These are phyloP conservation scores for Dendrolimus punctatus DNA, from an alignment of 1,140 invertebrate genomes.

Conservation along the genomic window DNA sequence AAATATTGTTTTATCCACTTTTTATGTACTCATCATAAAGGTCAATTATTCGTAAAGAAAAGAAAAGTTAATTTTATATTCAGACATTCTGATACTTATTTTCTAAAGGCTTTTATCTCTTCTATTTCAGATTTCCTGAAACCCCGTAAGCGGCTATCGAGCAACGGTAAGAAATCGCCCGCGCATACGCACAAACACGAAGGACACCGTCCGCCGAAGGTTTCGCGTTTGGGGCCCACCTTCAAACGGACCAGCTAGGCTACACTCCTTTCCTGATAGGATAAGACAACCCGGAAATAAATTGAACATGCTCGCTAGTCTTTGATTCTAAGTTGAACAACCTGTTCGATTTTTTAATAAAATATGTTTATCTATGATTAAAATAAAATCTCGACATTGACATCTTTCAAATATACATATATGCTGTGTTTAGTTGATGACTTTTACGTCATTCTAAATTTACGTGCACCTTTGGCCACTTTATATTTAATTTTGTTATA, in stretches of 20 bases:
- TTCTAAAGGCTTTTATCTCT: constrained; percentile 5
- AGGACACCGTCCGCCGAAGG: constrained; percentile 57
- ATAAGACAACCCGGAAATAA: constrained; percentile 14
- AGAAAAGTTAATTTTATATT: constrained; percentile 3
- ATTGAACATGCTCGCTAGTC: constrained; percentile 1
- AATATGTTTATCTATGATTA: no score
- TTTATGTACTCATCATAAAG: no score
- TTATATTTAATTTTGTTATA: no score
- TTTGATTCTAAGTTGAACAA: no score
- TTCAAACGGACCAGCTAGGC: constrained; percentile 60
- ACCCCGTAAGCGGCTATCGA: constrained; percentile 55
- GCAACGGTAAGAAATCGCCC: constrained; percentile 55
- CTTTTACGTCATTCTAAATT: no score
- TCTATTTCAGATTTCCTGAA: constrained; percentile 66
- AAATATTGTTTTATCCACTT: no score
- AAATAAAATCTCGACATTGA: no score
- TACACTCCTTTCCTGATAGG: constrained; percentile 8
- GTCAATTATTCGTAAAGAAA: not conserved
- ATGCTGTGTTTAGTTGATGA: no score
- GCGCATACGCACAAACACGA: constrained; percentile 51
- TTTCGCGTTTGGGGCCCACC: constrained; percentile 47
- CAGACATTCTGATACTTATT: no score
- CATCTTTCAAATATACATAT: no score
- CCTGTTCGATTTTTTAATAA: no score
- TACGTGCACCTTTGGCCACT: no score